phyloP scores from a whole-genome alignment of 23 tunicate species.

The Diplosoma virens region DNA sequence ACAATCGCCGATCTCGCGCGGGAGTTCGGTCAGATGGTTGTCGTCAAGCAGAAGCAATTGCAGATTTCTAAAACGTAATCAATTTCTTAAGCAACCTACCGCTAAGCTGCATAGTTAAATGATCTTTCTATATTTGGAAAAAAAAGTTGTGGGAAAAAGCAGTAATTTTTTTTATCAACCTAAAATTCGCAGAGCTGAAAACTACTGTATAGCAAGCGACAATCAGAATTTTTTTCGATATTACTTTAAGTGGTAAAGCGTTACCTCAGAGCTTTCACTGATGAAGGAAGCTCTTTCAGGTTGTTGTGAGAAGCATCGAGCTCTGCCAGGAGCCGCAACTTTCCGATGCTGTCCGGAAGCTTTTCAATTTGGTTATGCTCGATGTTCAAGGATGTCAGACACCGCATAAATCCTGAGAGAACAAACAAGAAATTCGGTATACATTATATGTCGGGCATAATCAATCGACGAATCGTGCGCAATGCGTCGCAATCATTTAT shows the following conservation, averaged over 20 bases:
- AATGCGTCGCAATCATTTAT: too few species aligned
- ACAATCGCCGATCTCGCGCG: slow-evolving; percentile 69
- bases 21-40: slow-evolving; percentile 48
- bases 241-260: not conserved
- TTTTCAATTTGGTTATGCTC: slow-evolving; percentile 60
- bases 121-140: too few species aligned
- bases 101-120: too few species aligned
- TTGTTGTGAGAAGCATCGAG: slow-evolving; percentile 81
- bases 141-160: too few species aligned
- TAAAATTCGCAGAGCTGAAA: too few species aligned
- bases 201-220: too few species aligned
- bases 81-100: too few species aligned
- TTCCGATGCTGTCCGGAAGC: slow-evolving; percentile 78
- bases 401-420: slow-evolving; percentile 56
- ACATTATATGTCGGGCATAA: too few species aligned
- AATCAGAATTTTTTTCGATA: too few species aligned
- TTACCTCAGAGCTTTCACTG: slow-evolving; percentile 32
- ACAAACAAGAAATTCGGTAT: not conserved
- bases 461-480: too few species aligned
- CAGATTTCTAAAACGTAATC: slow-evolving; percentile 38
- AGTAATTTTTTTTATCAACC: too few species aligned
- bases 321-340: slow-evolving; percentile 51
- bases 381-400: slow-evolving; percentile 52
- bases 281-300: slow-evolving; percentile 51
- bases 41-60: slow-evolving; percentile 61